Percentiles rank a stretch among this genome's conserved stretches.
These are phyloP conservation scores for Beris chalybata DNA, from an alignment of 2,888 invertebrate species.

Conservation along the genomic window DNA sequence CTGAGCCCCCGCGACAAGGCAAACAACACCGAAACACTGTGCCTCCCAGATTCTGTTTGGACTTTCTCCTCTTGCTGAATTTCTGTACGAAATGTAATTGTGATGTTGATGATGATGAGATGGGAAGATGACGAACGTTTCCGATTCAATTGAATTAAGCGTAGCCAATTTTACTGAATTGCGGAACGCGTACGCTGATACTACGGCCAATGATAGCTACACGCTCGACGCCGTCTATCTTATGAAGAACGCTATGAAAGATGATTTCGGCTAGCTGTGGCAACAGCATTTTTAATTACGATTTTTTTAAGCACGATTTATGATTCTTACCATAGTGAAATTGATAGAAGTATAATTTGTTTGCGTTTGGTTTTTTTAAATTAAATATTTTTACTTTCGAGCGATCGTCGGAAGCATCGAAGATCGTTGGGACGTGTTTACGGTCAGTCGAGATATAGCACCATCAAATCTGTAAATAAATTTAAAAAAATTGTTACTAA, in stretches of 20 bases:
- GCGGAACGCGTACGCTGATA: not conserved
- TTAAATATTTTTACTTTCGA: not conserved
- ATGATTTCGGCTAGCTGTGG: not conserved
- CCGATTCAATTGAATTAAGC: slow-evolving; percentile 21
- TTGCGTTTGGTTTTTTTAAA: not conserved
- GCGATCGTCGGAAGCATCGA: slow-evolving; percentile 2
- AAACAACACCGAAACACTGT: slow-evolving; percentile 81
- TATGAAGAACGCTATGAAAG: slow-evolving; percentile 11
- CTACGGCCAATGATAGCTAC: not conserved
- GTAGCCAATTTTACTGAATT: slow-evolving; percentile 27
- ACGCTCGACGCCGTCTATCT: slow-evolving; percentile 1
- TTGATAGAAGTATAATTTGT: not conserved
- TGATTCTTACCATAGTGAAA: slow-evolving; percentile 15
- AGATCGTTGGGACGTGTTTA: slow-evolving; percentile 10
- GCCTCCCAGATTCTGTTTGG: slow-evolving; percentile 60
- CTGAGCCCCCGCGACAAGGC: slow-evolving; percentile 80
- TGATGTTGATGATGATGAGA: slow-evolving; percentile 29
- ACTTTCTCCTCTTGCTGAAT: slow-evolving; percentile 46
- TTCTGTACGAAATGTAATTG: slow-evolving; percentile 41
- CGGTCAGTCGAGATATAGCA: slow-evolving; percentile 16
- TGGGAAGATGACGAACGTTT: slow-evolving; percentile 20
- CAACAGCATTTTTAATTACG: slow-evolving; percentile 11
- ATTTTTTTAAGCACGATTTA: not conserved
- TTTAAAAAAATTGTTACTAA: too few relatives aligned
- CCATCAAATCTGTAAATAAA: slow-evolving; percentile 9